These are phyloP conservation scores for Micoletzkya japonica DNA, from an alignment of 2,888 invertebrate species.

Conservation along the genomic window DNA sequence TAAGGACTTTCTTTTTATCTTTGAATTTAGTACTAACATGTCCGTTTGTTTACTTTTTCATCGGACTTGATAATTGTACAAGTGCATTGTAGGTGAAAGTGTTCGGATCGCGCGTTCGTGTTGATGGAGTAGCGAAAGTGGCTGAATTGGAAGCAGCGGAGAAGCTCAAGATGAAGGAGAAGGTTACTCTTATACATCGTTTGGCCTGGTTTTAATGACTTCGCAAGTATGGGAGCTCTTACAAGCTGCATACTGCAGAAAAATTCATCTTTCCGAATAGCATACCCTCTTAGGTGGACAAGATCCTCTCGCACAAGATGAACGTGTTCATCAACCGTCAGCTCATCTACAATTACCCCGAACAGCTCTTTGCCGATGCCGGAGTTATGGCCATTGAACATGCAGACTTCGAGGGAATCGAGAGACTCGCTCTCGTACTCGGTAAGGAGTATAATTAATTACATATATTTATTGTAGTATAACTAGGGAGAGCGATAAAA, in stretches of 20 bases:
- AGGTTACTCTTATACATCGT: constrained; percentile 69
- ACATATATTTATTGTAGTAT: neutral
- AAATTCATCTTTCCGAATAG: too few species aligned
- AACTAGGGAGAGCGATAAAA: too few species aligned
- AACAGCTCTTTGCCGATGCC: constrained; percentile 96
- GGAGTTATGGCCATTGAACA: constrained; percentile 93
- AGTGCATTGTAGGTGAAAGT: constrained; percentile 68
- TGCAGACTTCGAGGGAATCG: constrained; percentile 98
- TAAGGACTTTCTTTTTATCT: constrained; percentile 69
- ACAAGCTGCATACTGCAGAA: too few species aligned
- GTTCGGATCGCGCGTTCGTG: constrained; percentile 84
- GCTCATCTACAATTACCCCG: constrained; percentile 98
- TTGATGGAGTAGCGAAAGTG: constrained; percentile 75
- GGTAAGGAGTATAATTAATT: constrained; percentile 68
- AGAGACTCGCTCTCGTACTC: constrained; percentile 91
- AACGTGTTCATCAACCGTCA: constrained; percentile 98
- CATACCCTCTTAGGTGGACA: constrained; percentile 71
- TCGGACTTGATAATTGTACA: neutral
- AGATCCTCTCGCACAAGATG: constrained; percentile 88
- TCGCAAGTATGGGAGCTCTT: too few species aligned
- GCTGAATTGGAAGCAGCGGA: constrained; percentile 96
- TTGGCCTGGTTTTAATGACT: too few species aligned
- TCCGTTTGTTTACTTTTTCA: neutral
- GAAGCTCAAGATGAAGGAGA: constrained; percentile 99
- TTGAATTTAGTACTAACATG: constrained; percentile 1